Evolutionary conservation across 2,888 invertebrate species (phyloP), one percentile per base, ranked within the genome.

Genomic region (Lepas anatifera): DNA sequence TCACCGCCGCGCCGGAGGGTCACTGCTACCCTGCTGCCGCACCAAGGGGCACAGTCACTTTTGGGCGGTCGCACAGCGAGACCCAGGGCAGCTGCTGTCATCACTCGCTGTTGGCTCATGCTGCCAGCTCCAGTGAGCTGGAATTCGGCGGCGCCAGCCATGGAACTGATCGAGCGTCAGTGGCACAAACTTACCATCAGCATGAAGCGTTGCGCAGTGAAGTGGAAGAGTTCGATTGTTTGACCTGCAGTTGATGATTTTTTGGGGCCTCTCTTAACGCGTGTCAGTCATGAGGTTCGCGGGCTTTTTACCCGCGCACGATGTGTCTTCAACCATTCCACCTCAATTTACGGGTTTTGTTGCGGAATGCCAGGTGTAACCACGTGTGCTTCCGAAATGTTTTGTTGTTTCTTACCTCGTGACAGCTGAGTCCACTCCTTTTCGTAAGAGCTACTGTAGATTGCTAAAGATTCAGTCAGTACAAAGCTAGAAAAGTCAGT

Each of bases 291-390:
- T n/a, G n/a, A 25, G 16, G 58, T 22, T 41, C 58, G 58, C 58
- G 58, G 58, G 58, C 35, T 58, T 48, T 58, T 58, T 58, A 58
- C 58, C 58, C 35, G 58, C 35, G 58, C 22, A 35, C 58, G 22
- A 35, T 32, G 32, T 35, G 58, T 58, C 32, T 58, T 22, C 58
- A 58, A 35, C 10, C 35, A 35, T 58, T 58, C 58, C 11, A 58
- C 58, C 58, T 58, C 58, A 58, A 35, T n/a, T 35, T 58, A 58
- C 58, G 58, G 58, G 58, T 58, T 58, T 58, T 18, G 58, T 58
- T 58, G 58, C 58, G 35, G 52, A 48, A 18, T 29, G 35, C 58
- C 10, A 22, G 8, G 35, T 7, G 18, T 8, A 22, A 18, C 32
- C 58, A 22, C 16, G 2, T 29, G n/a, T 25, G 58, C 58, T 32